phyloP scores from a whole-genome alignment of 2,113 vertebrate species.

The Callaeas wilsoni region DNA sequence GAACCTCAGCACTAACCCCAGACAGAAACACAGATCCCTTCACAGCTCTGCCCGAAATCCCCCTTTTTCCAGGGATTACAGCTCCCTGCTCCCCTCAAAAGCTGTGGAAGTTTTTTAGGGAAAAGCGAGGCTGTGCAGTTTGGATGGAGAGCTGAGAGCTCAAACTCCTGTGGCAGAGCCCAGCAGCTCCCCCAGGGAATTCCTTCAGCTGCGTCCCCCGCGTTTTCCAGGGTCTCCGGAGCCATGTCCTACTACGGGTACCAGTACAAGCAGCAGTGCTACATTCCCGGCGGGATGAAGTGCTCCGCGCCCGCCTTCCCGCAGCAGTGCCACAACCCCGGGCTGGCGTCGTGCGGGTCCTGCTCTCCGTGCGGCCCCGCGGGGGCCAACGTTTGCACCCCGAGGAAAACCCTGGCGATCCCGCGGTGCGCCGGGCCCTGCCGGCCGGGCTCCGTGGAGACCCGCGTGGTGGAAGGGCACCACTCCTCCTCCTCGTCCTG shows the following conservation, averaged over 20 bases:
- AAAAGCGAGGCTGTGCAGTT: not conserved
- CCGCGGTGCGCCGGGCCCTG: not conserved
- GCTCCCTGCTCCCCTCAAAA: not conserved
- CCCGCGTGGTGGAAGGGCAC: not conserved
- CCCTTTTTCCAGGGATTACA: not conserved
- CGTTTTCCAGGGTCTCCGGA: not conserved
- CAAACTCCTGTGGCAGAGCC: not conserved
- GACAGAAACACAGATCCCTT: not conserved
- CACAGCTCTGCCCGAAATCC: not conserved
- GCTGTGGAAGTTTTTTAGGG: fast-evolving
- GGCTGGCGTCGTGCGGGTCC: fast-evolving
- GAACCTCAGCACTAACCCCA: not conserved
- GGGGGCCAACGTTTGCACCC: fast-evolving
- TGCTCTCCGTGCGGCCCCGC: fast-evolving
- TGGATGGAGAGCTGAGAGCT: not conserved
- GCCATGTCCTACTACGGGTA: conserved; percentile 4
- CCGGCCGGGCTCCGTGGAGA: not conserved
- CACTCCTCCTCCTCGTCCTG: not conserved
- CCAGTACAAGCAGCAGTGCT: conserved; percentile 8
- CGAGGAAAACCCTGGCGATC: not conserved
- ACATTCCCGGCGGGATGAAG: not conserved
- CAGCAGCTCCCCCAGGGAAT: not conserved
- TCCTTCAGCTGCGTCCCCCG: not conserved
- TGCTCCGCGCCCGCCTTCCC: fast-evolving
- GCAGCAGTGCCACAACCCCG: not conserved